Conservation (phyloP, 2,888 invertebrate genomes). For the Limnephilus auricula region DNA sequence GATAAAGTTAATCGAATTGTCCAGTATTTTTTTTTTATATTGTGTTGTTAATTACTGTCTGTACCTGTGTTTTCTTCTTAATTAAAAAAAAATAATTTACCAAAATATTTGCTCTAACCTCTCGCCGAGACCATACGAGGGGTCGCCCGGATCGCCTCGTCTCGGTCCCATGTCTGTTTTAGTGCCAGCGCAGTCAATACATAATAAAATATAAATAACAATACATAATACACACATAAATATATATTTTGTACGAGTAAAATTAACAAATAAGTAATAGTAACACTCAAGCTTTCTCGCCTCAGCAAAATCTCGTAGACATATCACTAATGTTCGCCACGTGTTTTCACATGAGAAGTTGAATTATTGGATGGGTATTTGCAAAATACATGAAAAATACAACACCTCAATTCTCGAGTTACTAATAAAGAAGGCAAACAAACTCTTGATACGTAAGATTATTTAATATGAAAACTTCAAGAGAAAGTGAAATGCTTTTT, state of each 20-base stretch:
- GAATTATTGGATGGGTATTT: not conserved
- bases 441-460: not conserved
- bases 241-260: too few relatives aligned
- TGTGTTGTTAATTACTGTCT: too few relatives aligned
- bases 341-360: not conserved
- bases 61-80: too few relatives aligned
- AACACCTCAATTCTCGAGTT: not conserved
- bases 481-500: slow-evolving; percentile 24
- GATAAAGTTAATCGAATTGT: too few relatives aligned
- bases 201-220: not conserved
- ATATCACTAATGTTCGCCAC: not conserved
- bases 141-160: not conserved
- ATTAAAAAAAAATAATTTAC: too few relatives aligned
- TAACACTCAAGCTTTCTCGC: too few relatives aligned
- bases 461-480: slow-evolving; percentile 21
- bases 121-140: not conserved
- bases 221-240: too few relatives aligned
- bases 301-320: too few relatives aligned
- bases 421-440: not conserved
- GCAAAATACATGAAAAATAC: not conserved
- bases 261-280: too few relatives aligned
- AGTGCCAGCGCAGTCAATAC: not conserved
- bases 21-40: too few relatives aligned
- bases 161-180: too few relatives aligned
- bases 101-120: not conserved